Conservation (phyloP, 2,888 invertebrate genomes). For the Empis livida region DNA sequence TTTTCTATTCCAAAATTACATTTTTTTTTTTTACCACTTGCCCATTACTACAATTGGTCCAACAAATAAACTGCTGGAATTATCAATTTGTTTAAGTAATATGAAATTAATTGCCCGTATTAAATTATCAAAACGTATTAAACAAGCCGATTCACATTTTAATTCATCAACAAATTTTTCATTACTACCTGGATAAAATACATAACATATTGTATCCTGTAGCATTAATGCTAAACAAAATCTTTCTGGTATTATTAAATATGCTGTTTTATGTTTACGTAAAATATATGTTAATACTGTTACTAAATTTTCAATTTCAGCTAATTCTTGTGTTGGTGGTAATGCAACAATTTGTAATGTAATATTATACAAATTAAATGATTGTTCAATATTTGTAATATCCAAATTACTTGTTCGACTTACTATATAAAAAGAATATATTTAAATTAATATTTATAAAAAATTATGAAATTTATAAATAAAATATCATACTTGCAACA, state of each 20-base stretch:
- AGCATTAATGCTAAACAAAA: conserved; percentile 9
- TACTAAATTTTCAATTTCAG: conserved; percentile 5
- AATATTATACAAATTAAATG: conserved; percentile 6
- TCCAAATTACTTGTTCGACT: conserved; percentile 7
- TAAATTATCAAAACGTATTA: conserved; percentile 8
- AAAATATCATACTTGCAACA: conserved; percentile 13
- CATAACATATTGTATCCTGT: conserved; percentile 4
- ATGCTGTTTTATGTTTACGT: conserved; percentile 11
- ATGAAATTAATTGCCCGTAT: neutral
- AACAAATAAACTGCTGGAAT: too few species aligned
- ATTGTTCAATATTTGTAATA: conserved; percentile 11
- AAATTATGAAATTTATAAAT: too few species aligned
- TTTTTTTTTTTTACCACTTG: neutral
- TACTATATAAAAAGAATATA: conserved; percentile 6
- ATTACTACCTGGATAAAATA: conserved; percentile 10
- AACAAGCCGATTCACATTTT: conserved; percentile 3
- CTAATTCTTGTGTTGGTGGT: conserved; percentile 5
- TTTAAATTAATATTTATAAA: too few species aligned
- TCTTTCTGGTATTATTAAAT: conserved; percentile 6
- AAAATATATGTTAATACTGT: conserved; percentile 10
- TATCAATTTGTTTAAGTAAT: too few species aligned
- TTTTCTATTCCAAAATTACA: too few species aligned
- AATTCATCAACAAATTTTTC: neutral
- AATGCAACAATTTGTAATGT: conserved; percentile 9
- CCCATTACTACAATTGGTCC: neutral